A percentile compares a stretch with the other conserved stretches of the same genome.
Conservation (phyloP, 2,888 invertebrate genomes). For the Thysanoteuthis rhombus region DNA sequence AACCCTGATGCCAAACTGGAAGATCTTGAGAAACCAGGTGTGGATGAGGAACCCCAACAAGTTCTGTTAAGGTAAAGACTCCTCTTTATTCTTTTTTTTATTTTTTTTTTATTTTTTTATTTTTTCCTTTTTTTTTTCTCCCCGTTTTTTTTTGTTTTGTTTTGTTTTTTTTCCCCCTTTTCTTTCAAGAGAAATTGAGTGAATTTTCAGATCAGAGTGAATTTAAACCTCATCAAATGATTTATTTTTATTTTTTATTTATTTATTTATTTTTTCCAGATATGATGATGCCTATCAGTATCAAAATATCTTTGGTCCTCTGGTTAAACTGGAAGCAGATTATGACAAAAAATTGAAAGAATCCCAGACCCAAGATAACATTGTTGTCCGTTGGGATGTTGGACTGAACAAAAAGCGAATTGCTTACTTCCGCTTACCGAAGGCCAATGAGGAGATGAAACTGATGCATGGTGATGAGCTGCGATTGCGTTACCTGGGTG, state of each 20-base stretch:
- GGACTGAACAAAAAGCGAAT: constrained; percentile 98
- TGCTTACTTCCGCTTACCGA: constrained; percentile 95
- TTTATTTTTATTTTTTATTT: no score
- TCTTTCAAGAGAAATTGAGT: not conserved
- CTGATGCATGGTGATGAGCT: constrained; percentile 99
- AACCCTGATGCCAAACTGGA: constrained; percentile 97
- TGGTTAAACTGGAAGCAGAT: constrained; percentile 96
- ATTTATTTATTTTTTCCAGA: constrained; percentile 73
- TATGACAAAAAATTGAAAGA: constrained; percentile 98
- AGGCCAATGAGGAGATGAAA: constrained; percentile 98
- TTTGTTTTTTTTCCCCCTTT: not conserved
- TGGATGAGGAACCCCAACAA: constrained; percentile 97
- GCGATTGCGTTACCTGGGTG: constrained; percentile 87
- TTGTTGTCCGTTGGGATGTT: constrained; percentile 98
- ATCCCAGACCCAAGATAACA: constrained; percentile 97
- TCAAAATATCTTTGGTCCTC: constrained; percentile 95
- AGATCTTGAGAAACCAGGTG: constrained; percentile 96
- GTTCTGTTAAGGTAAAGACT: constrained; percentile 72
- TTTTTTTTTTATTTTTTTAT: no score
- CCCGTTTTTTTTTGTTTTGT: not conserved
- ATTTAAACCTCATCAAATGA: not conserved
- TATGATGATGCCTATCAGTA: constrained; percentile 99
- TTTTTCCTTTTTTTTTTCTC: no score
- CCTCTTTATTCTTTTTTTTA: no score
- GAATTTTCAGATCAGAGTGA: not conserved